These are phyloP conservation scores for Epizoanthus stellaris DNA, from an alignment of 92 coral and sea anemone genomes.

Conservation along the genomic window DNA sequence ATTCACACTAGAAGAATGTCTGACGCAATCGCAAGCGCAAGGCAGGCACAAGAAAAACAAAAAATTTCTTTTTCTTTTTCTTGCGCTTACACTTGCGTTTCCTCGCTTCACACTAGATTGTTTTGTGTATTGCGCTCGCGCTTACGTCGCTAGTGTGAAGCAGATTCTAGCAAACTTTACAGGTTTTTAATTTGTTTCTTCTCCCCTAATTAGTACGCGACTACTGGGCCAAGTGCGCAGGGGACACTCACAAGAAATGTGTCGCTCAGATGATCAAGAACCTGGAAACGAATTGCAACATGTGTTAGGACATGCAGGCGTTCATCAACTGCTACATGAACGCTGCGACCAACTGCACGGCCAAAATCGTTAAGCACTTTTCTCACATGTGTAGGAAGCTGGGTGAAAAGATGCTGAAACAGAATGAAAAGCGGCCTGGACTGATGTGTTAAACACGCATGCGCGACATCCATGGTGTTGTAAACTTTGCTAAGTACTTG, in stretches of 20 bases:
- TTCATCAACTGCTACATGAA: conserved; percentile 69
- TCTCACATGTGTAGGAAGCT: conserved; percentile 60
- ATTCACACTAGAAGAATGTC: too few relatives aligned
- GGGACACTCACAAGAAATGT: conserved; percentile 57
- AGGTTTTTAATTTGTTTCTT: background rate
- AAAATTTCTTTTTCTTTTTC: too few relatives aligned
- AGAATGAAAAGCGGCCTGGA: conserved; percentile 56
- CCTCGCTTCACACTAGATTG: too few relatives aligned
- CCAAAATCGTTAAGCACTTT: conserved; percentile 58
- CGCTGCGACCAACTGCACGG: conserved; percentile 9
- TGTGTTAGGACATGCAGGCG: conserved; percentile 74
- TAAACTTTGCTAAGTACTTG: too few relatives aligned
- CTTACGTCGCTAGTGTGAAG: too few relatives aligned
- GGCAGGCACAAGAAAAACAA: too few relatives aligned
- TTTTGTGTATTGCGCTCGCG: too few relatives aligned
- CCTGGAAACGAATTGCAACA: conserved; percentile 65
- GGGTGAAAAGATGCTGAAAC: conserved; percentile 73
- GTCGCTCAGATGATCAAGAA: conserved; percentile 55
- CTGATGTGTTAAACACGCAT: conserved; percentile 70
- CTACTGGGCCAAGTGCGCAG: conserved; percentile 51
- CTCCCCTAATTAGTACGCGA: conserved; percentile 11
- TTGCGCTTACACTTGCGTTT: too few relatives aligned
- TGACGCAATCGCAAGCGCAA: too few relatives aligned
- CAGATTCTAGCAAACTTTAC: too few relatives aligned
- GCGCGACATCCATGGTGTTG: too few relatives aligned